Evolutionary conservation across 1,140 invertebrate species (phyloP).

Genomic region (Trichonephila clavipes): DNA sequence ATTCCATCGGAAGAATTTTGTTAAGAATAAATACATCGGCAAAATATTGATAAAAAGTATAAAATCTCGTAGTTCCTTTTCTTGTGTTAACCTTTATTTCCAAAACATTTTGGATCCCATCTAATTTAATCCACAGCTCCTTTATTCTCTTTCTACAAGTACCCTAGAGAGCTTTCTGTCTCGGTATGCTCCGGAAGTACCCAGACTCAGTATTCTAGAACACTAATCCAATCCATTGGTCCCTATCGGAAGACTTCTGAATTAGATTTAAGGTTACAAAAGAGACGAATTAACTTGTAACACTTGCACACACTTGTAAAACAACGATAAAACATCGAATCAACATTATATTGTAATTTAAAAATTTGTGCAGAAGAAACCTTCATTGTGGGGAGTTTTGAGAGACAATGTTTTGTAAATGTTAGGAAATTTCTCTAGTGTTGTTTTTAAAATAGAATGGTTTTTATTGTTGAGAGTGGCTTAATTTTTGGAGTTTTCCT

Average conservation of each 20-base stretch:
- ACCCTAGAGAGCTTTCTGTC: neutral
- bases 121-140: slow-evolving; percentile 30
- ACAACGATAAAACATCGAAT: neutral
- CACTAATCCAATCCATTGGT: neutral
- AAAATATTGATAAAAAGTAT: neutral
- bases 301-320: neutral
- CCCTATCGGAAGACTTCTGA: neutral
- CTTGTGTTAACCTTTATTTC: neutral
- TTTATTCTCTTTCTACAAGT: neutral
- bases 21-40: no score
- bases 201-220: neutral
- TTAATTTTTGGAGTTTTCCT: no score
- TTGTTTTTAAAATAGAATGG: no score
- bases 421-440: no score
- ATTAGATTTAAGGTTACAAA: neutral
- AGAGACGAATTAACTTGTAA: slow-evolving; percentile 8
- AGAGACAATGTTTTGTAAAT: no score
- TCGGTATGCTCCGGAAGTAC: slow-evolving; percentile 5
- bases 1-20: no score
- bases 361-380: no score
- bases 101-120: neutral
- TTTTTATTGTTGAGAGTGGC: no score
- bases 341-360: neutral
- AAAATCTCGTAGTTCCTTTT: neutral
- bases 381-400: no score